phyloP scores from a whole-genome alignment of 2,797 vertebrate genomes.

The Emydoidea blandingii region DNA sequence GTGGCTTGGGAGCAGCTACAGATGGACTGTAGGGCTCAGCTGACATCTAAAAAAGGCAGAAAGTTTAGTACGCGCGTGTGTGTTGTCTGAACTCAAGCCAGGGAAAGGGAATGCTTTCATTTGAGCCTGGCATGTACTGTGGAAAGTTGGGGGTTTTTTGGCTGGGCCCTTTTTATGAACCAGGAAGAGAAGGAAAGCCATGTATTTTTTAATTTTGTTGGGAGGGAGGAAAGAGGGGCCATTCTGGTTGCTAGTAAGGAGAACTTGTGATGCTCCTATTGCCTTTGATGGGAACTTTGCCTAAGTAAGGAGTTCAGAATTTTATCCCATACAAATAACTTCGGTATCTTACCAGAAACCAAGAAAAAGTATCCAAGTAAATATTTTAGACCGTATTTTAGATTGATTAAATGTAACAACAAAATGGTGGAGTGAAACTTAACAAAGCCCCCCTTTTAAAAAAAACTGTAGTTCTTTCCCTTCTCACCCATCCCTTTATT shows the following conservation, averaged over 20 bases:
- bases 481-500: not conserved
- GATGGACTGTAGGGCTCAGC: not conserved
- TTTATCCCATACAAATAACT: not conserved
- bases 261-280: not conserved
- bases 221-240: not conserved
- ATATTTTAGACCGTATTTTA: not conserved
- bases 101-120: not conserved
- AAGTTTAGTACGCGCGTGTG: not conserved
- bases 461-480: not conserved
- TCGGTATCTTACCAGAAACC: not conserved
- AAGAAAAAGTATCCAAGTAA: not conserved
- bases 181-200: not conserved
- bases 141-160: not conserved
- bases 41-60: not conserved
- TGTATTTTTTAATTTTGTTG: not conserved
- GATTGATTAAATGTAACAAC: not conserved
- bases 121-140: not conserved
- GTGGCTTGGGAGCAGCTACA: not conserved
- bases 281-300: not conserved
- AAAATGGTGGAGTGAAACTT: not conserved
- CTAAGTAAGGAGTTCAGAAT: not conserved
- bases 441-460: not conserved
- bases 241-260: not conserved
- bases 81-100: not conserved
- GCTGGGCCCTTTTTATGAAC: not conserved